These are phyloP conservation scores for Hiodon alosoides DNA, from an alignment of 2,113 vertebrate species.

Conservation along the genomic window DNA sequence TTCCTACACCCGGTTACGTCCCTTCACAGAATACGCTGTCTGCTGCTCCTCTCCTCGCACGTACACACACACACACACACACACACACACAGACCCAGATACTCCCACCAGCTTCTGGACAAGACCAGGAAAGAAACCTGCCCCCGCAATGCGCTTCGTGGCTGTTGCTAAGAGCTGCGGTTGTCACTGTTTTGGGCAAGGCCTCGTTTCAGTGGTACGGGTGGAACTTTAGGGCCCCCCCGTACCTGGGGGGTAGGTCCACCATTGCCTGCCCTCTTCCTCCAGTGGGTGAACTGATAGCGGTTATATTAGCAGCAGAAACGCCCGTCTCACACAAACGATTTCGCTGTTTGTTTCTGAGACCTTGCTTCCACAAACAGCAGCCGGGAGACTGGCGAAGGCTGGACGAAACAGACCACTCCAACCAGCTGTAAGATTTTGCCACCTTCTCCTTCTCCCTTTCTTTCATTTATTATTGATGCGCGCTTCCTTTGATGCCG, in stretches of 20 bases:
- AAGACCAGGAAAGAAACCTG: no score
- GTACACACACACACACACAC: slow-evolving; percentile 10
- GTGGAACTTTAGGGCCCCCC: neutral
- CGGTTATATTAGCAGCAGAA: neutral
- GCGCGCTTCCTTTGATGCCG: neutral
- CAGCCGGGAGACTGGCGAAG: neutral
- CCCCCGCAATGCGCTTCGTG: no score
- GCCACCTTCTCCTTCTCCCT: neutral
- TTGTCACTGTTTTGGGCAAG: no score
- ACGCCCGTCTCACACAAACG: neutral
- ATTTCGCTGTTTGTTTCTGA: slow-evolving; percentile 54
- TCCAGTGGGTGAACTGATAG: no score
- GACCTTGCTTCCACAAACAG: slow-evolving; percentile 16
- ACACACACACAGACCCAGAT: slow-evolving; percentile 9
- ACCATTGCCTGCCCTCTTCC: no score
- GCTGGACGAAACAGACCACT: neutral
- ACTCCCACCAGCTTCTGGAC: neutral
- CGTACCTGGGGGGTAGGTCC: neutral
- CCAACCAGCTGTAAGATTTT: neutral
- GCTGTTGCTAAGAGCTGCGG: no score
- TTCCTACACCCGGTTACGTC: slow-evolving; percentile 31
- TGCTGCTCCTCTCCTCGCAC: neutral
- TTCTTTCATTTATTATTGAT: slow-evolving; percentile 25
- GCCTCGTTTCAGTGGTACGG: no score
- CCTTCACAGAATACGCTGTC: neutral